These are phyloP conservation scores for Lacerta agilis DNA, from an alignment of 2,797 vertebrate species.

Conservation along the genomic window DNA sequence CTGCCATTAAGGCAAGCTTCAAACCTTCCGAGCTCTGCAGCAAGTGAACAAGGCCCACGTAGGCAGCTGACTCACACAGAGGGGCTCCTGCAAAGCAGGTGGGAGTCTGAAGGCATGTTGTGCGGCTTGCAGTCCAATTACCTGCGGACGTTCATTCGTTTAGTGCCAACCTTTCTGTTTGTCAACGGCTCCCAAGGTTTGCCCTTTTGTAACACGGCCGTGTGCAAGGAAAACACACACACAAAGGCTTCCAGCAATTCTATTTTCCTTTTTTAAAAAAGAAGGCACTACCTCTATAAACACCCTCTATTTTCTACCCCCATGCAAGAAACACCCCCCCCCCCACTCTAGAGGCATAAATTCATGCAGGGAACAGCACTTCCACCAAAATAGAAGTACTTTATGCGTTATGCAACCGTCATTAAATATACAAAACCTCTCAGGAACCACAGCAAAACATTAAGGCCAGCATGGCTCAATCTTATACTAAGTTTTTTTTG, in stretches of 20 bases:
- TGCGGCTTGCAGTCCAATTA: fast-evolving
- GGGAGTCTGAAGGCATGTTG: fast-evolving
- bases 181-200: background rate
- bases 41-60: fast-evolving
- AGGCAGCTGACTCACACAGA: background rate
- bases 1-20: no score
- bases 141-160: background rate
- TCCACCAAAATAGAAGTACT: conserved; percentile 58
- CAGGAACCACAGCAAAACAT: conserved; percentile 47
- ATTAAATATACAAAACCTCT: conserved; percentile 53
- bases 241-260: background rate
- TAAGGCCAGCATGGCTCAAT: conserved; percentile 34
- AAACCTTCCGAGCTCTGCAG: background rate
- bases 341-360: conserved; percentile 53
- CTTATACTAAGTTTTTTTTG: conserved; percentile 26
- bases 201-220: background rate
- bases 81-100: background rate
- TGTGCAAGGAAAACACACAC: background rate
- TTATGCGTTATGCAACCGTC: conserved; percentile 56
- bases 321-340: conserved; percentile 49
- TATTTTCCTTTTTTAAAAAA: background rate
- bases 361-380: conserved; percentile 68
- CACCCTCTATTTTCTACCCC: conserved; percentile 42
- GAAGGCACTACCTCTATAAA: conserved; percentile 33
- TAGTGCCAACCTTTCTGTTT: background rate